phyloP scores from a whole-genome alignment of 2,797 vertebrate genomes.

The Hippoglossus hippoglossus region DNA sequence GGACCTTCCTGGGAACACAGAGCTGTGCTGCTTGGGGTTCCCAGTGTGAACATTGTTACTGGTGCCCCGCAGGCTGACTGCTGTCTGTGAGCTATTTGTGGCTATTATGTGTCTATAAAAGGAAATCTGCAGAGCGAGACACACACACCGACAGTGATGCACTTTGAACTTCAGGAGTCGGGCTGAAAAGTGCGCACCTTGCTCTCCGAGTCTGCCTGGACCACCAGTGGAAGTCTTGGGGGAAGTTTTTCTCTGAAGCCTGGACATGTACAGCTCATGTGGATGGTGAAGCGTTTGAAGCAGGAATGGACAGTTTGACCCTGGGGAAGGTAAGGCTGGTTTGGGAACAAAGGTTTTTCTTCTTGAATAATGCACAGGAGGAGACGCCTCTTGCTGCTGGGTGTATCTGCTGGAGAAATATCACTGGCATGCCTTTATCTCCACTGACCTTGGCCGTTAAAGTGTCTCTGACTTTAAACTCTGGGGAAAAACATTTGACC shows the following conservation, averaged over 20 bases:
- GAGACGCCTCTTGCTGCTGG: neutral
- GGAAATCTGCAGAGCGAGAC: constrained; percentile 87
- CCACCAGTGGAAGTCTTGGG: constrained; percentile 68
- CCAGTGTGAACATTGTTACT: constrained; percentile 70
- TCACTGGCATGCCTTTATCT: constrained; percentile 10
- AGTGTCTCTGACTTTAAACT: neutral
- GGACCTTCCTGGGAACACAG: neutral
- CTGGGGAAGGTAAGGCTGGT: constrained; percentile 86
- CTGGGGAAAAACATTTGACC: neutral
- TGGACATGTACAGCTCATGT: constrained; percentile 71
- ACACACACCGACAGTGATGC: constrained; percentile 62
- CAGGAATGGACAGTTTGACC: constrained; percentile 73
- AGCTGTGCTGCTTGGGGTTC: constrained; percentile 11
- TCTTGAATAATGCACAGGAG: neutral
- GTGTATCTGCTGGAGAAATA: constrained; percentile 8
- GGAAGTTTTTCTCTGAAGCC: constrained; percentile 40
- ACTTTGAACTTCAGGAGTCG: constrained; percentile 80
- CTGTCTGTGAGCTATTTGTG: constrained; percentile 91
- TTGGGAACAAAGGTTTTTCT: constrained; percentile 3
- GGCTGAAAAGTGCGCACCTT: constrained; percentile 71
- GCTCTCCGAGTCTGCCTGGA: constrained; percentile 72
- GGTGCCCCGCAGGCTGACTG: constrained; percentile 83
- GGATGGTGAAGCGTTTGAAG: constrained; percentile 60
- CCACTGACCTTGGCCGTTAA: neutral
- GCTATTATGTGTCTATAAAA: constrained; percentile 94